Base-by-base conservation (phyloP, 2,797 vertebrate genomes). In the Acrossocheilus wenchowensis region DNA sequence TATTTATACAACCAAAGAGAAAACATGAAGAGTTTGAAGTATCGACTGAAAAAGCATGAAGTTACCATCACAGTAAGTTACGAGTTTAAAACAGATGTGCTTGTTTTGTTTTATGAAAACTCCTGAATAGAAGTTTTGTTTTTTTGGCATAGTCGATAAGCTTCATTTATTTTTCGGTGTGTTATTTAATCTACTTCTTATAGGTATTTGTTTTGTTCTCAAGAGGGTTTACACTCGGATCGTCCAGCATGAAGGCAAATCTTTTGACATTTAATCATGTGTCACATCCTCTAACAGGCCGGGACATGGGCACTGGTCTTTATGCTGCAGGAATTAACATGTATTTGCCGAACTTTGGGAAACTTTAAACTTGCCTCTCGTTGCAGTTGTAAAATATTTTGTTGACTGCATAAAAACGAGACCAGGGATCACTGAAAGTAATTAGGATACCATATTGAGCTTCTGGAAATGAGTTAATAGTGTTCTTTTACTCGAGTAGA, bases 11-110 rank as follows among this genome's bases (percentile, higher is more conserved):
- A 39, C 48, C 72, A 79, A 43, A 75, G 69, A 81, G 36, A 78
- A 60, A 87, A 88, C 90, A 97, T 97, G 96, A 97, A 97, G 95
- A 96, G 96, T 91, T 92, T 97, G 30, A 97, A 96, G 92, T 95
- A 96, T 90, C 94, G 96, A n/a, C 84, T 96, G 95, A 97, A 96
- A 91, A 97, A 96, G 90, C 96, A 97, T 86, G 96, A 97, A 95
- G 94, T 96, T 14, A 96, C 93, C 81, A 96, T 96, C 92, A 96
- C 95, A 87, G 96, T 97, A 90, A 96, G 96, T 96, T 41, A 23
- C 39, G 50, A 62, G 77, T 72, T 81, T 87, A 34, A 87, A 82
- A 52, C n/a, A 68, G 78, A 21, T 30, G 68, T 87, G 5, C 45
- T 68, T 26, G 69, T 68, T 75, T 75, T 81, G 43, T 41, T 54